Percentiles rank a stretch among this genome's conserved stretches.
These are phyloP conservation scores for Zoanthus gigantus DNA, from an alignment of 92 coral and sea anemone genomes.

Conservation along the genomic window DNA sequence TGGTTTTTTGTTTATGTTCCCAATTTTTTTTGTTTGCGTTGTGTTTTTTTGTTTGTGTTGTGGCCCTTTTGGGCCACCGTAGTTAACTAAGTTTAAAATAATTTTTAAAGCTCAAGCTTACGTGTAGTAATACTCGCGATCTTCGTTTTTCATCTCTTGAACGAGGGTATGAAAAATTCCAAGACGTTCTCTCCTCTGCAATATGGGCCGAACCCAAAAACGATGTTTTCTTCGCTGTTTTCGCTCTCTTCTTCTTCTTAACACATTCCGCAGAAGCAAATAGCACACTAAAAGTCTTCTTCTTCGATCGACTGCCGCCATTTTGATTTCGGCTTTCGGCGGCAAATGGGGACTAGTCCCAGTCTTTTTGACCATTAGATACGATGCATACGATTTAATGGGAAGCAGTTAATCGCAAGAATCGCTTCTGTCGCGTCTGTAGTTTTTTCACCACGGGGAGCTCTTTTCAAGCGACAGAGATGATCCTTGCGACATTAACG, in stretches of 20 bases:
- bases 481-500: background rate
- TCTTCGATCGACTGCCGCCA: slow-evolving; percentile 45
- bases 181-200: background rate
- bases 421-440: slow-evolving; percentile 49
- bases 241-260: slow-evolving; percentile 49
- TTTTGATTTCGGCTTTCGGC: slow-evolving; percentile 36
- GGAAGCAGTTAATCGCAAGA: slow-evolving; percentile 47
- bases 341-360: slow-evolving; percentile 37
- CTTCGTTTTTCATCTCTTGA: slow-evolving; percentile 5
- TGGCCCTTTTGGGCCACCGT: too few species aligned
- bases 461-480: slow-evolving; percentile 42
- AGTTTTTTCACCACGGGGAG: slow-evolving; percentile 43
- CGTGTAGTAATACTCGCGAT: slow-evolving; percentile 1
- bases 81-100: too few species aligned
- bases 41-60: too few species aligned
- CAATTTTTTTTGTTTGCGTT: too few species aligned
- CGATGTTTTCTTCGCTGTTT: slow-evolving; percentile 41
- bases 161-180: background rate
- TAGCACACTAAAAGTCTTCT: slow-evolving; percentile 43
- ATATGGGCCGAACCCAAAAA: background rate
- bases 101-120: too few species aligned
- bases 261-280: slow-evolving; percentile 43
- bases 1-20: too few species aligned
- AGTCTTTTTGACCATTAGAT: slow-evolving; percentile 41
- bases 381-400: slow-evolving; percentile 40